Conservation (phyloP, 2,113 vertebrate species). For the Callospermophilus lateralis region DNA sequence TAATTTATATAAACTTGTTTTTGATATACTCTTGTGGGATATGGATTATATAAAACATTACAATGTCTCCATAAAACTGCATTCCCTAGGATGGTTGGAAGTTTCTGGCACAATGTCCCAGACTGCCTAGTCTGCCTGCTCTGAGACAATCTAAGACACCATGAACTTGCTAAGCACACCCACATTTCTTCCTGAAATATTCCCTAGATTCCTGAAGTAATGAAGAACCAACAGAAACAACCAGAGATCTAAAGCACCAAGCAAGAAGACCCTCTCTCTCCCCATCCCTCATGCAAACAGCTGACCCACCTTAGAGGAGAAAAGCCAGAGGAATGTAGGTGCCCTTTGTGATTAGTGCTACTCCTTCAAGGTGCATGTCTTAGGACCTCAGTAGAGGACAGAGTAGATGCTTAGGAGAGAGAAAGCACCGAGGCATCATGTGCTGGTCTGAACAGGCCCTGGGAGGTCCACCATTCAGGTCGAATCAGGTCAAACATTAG, state of each 20-base stretch:
- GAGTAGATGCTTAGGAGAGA: not conserved
- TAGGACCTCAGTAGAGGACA: not conserved
- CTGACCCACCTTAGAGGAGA: conserved; percentile 35
- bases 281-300: no score
- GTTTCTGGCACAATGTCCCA: not conserved
- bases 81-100: not conserved
- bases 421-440: conserved; percentile 48
- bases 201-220: not conserved
- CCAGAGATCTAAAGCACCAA: not conserved
- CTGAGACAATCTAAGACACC: not conserved
- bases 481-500: conserved; percentile 13
- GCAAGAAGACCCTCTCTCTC: not conserved
- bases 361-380: not conserved
- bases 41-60: not conserved
- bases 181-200: not conserved
- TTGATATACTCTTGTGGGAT: not conserved
- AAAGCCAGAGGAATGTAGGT: not conserved
- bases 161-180: not conserved
- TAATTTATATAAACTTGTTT: not conserved
- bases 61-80: not conserved
- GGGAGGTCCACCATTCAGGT: not conserved
- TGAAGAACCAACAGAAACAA: not conserved
- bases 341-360: not conserved
- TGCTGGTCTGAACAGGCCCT: not conserved
- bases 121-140: not conserved